phyloP scores from a whole-genome alignment of 2,797 vertebrate genomes.

The Perdix hodgsoniae region DNA sequence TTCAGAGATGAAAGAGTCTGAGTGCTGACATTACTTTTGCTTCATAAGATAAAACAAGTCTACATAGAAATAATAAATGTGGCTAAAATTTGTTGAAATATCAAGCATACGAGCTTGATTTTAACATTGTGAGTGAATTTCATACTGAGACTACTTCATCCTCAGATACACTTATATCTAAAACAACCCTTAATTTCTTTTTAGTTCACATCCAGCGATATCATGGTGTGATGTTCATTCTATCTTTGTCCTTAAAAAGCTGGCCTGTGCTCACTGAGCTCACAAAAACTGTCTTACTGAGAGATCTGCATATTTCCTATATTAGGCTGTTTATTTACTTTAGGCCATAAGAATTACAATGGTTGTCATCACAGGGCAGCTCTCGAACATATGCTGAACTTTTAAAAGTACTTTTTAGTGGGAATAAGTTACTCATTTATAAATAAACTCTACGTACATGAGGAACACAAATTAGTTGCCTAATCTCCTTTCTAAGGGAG shows the following conservation, averaged over 20 bases:
- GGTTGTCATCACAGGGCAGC: neutral
- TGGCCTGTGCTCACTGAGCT: neutral
- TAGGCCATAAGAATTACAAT: neutral
- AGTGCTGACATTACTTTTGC: conserved; percentile 78
- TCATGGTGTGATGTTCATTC: neutral
- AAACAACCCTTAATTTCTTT: neutral
- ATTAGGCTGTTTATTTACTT: neutral
- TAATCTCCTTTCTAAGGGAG: neutral
- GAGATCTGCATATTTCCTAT: neutral
- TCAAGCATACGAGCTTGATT: conserved; percentile 38
- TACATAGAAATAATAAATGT: conserved; percentile 82
- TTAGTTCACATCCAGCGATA: neutral
- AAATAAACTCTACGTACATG: neutral
- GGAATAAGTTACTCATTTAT: neutral
- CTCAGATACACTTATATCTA: neutral
- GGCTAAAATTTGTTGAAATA: conserved; percentile 72
- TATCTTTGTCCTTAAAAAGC: neutral
- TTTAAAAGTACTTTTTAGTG: neutral
- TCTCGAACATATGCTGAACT: neutral
- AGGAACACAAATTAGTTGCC: neutral
- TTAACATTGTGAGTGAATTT: neutral
- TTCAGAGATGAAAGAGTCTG: conserved; percentile 67
- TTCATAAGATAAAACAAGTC: conserved; percentile 81
- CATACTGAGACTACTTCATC: neutral
- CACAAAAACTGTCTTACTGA: neutral